phyloP scores from a whole-genome alignment of 2,113 vertebrate species.

The Tricholaema leucomelas region DNA sequence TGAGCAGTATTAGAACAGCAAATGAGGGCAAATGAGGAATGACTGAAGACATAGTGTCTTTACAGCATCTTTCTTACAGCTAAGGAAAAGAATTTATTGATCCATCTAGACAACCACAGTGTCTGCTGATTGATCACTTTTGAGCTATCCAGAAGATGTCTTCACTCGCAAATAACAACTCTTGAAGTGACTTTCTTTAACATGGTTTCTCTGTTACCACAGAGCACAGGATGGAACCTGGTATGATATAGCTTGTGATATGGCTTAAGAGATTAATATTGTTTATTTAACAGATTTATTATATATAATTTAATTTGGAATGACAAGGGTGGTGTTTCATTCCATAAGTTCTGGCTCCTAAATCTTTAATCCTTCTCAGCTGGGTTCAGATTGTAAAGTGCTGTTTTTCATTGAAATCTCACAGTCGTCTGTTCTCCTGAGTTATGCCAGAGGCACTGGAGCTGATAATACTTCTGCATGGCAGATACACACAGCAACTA shows the following conservation, averaged over 20 bases:
- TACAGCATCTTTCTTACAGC: background rate
- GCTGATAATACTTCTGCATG: background rate
- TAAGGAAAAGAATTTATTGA: background rate
- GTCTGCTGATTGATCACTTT: background rate
- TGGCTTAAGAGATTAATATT: background rate
- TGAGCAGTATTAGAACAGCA: background rate
- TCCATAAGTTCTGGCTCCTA: background rate
- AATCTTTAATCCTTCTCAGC: constrained; percentile 14
- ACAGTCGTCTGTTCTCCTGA: background rate
- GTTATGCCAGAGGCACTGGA: background rate
- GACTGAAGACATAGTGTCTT: background rate
- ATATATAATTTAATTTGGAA: background rate
- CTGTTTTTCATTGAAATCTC: background rate
- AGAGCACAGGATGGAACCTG: background rate
- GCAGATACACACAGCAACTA: background rate
- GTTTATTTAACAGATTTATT: background rate
- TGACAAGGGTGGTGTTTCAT: background rate
- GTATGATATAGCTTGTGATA: background rate
- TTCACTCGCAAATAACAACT: background rate
- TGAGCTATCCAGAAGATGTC: background rate
- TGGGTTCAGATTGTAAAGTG: background rate
- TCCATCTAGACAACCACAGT: background rate
- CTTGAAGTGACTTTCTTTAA: background rate
- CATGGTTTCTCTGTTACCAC: background rate
- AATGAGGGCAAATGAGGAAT: background rate